These are phyloP conservation scores for Panagrolaimus sp. DNA, from an alignment of 1,140 invertebrate genomes.

Conservation along the genomic window DNA sequence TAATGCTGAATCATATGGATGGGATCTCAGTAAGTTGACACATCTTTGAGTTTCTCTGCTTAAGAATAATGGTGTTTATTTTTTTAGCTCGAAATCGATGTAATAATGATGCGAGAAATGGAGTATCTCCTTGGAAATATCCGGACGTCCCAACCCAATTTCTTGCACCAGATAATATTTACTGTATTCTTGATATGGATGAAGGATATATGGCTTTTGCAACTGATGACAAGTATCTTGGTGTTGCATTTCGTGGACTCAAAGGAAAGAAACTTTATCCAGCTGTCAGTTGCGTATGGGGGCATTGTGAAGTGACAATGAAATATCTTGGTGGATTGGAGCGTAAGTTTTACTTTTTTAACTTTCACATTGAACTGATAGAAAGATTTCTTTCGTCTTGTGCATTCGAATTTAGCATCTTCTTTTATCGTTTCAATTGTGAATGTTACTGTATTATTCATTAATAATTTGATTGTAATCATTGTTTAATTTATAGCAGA, in stretches of 20 bases:
- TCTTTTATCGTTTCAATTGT: too few relatives aligned
- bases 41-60: neutral
- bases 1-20: slow-evolving; percentile 94
- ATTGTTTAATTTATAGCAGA: slow-evolving; percentile 51
- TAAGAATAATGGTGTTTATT: neutral
- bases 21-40: slow-evolving; percentile 77
- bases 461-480: too few relatives aligned
- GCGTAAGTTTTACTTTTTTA: too few relatives aligned
- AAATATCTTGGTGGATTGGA: slow-evolving; percentile 95
- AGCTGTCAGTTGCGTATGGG: slow-evolving; percentile 97
- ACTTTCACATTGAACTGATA: too few relatives aligned
- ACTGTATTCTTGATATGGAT: slow-evolving; percentile 97
- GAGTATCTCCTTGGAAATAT: neutral
- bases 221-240: slow-evolving; percentile 92
- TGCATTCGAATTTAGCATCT: too few relatives aligned
- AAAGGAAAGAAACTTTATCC: slow-evolving; percentile 95
- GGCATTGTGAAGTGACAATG: slow-evolving; percentile 98
- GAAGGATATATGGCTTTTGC: slow-evolving; percentile 96
- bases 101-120: neutral
- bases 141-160: neutral
- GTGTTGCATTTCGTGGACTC: slow-evolving; percentile 88
- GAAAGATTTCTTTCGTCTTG: too few relatives aligned
- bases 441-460: too few relatives aligned
- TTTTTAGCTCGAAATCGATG: neutral
- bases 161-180: slow-evolving; percentile 62